Base-by-base conservation (phyloP, 2,888 invertebrate species). In the Dione vanillae region DNA sequence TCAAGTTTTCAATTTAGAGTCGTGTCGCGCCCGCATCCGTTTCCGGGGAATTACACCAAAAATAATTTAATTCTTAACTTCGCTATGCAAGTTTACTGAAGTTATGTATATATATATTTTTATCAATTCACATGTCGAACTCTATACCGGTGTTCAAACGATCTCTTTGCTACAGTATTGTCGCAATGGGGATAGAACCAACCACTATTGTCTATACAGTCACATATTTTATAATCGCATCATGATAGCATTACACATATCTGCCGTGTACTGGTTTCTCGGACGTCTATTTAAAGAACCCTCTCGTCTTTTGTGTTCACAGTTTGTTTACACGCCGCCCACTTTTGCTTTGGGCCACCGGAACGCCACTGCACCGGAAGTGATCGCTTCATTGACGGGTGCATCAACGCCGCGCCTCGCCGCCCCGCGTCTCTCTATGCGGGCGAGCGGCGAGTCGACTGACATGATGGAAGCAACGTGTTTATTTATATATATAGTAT, bases 301-400 rank as follows among this genome's bases (percentile, higher is more conserved):
- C 37, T 14, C 20, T 16, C n/a, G 54, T 56, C 37, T 16, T 56
- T 40, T 54, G 27, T 56, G 37, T 56, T 56, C 37, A 56, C 37
- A 37, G 16, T 16, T 9, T 16, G 16, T 16, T 54, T 35, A 35
- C 35, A 10, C 56, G 56, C 56, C 16, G 37, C 16, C 56, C 56
- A 12, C 59, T 20, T 9, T 19, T 68, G 16, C 3, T 56, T 49
- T 71, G 72, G 16, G 27, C 67, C 69, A 56, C 62, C 56, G 56
- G 56, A 56, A 16, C 62, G 72, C 69, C 16, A 72, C 27, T 59
- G 74, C 72, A 71, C 69, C 78, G 78, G 78, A 77, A 77, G 78
- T 75, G 69, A 59, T 65, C 65, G 73, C 61, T 71, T 72, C 78
- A 77, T 79, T 78, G 78, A 78, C 75, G 74, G 74, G 74, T 74